phyloP scores from a whole-genome alignment of 2,797 vertebrate species.

The Phataginus tetradactyla region DNA sequence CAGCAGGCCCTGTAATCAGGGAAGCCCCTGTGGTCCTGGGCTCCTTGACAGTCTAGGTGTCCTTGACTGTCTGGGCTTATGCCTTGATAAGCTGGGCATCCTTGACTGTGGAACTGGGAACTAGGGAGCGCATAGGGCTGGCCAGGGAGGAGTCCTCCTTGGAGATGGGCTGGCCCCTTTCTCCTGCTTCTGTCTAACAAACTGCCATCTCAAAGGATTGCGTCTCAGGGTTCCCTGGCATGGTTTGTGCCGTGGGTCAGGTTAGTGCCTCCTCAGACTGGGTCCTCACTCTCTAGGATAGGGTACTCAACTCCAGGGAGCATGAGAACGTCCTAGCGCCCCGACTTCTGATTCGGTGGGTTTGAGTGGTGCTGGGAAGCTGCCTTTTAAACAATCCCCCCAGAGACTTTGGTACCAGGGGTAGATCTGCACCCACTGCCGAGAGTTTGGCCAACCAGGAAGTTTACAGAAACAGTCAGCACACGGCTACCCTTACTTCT shows the following conservation, averaged over 20 bases:
- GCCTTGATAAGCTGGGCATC: no score
- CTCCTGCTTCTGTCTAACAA: no score
- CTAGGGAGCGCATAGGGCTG: no score
- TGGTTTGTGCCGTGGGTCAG: background rate
- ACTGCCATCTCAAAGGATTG: no score
- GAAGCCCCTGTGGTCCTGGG: no score
- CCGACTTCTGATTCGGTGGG: background rate
- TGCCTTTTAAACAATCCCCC: background rate
- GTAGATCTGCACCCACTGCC: background rate
- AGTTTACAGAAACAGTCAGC: background rate
- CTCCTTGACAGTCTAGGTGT: no score
- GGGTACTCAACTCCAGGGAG: background rate
- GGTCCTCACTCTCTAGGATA: background rate
- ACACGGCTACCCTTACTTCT: background rate
- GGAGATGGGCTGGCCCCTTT: no score
- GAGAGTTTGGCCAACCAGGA: background rate
- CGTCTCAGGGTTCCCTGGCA: background rate
- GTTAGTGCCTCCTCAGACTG: background rate
- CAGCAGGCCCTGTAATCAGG: no score
- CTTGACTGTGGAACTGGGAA: no score
- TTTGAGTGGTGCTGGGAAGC: background rate
- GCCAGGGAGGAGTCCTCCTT: no score
- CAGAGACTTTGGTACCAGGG: background rate
- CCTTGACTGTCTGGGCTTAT: no score
- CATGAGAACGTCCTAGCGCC: background rate